These are phyloP conservation scores for Tipula confusa DNA, from an alignment of 2,888 invertebrate species.

Conservation along the genomic window DNA sequence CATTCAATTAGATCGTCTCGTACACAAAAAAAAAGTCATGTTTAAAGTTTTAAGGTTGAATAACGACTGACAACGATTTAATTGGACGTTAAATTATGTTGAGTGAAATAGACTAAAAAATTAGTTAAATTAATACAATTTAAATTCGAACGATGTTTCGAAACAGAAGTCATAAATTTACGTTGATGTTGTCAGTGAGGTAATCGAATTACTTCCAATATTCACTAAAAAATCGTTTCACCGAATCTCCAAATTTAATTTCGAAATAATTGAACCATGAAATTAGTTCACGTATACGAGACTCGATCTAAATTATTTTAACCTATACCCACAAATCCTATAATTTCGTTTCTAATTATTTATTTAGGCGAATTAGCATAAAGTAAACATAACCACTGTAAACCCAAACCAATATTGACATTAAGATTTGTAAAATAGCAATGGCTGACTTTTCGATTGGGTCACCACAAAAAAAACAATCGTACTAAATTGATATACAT, in stretches of 20 bases:
- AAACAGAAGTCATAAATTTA: too few species aligned
- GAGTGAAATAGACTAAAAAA: too few species aligned
- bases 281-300: not conserved
- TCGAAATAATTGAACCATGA: not conserved
- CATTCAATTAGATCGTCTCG: not conserved
- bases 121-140: too few species aligned
- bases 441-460: not conserved
- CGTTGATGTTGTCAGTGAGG: too few species aligned
- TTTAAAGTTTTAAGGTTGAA: not conserved
- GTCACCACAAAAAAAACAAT: not conserved
- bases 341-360: not conserved
- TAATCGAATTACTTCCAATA: too few species aligned
- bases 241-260: not conserved
- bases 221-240: too few species aligned
- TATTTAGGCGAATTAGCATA: not conserved
- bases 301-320: not conserved
- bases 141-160: too few species aligned
- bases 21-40: too few species aligned
- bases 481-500: not conserved
- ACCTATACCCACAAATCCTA: too few species aligned
- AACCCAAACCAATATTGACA: not conserved
- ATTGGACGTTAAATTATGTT: not conserved
- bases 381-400: too few species aligned
- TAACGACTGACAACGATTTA: not conserved
- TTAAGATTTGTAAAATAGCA: too few species aligned